Conservation (phyloP, 2,888 invertebrate genomes). For the Rosalia funebris region DNA sequence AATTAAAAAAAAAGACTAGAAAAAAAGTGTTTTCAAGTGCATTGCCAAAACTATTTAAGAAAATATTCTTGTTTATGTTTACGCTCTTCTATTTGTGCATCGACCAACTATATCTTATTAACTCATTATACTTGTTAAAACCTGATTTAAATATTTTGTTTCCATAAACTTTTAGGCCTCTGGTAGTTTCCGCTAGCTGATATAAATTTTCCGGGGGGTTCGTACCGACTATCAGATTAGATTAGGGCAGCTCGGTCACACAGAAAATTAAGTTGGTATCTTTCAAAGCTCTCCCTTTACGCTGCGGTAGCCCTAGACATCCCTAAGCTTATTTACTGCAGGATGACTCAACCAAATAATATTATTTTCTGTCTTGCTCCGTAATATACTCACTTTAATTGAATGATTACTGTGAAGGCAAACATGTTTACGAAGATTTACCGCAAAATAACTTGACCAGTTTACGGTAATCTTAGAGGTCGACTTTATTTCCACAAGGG, state of each 20-base stretch:
- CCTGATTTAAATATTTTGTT: too few species aligned
- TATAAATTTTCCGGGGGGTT: too few species aligned
- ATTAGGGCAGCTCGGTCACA: constrained; percentile 53
- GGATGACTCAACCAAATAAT: constrained; percentile 33
- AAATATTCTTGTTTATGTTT: too few species aligned
- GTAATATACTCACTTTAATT: constrained; percentile 21
- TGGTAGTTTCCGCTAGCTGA: too few species aligned
- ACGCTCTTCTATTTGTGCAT: too few species aligned
- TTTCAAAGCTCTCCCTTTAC: constrained; percentile 50
- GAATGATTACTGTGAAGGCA: constrained; percentile 20
- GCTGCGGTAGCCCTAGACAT: constrained; percentile 41
- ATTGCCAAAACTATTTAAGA: too few species aligned
- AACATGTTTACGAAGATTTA: constrained; percentile 11
- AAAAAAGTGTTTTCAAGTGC: too few species aligned
- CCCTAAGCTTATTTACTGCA: constrained; percentile 47
- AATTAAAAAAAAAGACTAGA: too few species aligned
- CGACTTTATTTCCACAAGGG: neutral
- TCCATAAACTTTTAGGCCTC: too few species aligned
- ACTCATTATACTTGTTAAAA: too few species aligned
- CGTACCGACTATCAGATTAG: constrained; percentile 58
- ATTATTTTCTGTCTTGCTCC: constrained; percentile 30
- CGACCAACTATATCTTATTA: too few species aligned
- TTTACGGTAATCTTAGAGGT: neutral
- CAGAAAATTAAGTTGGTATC: constrained; percentile 59
- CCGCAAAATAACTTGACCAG: neutral